Evolutionary conservation across 1,140 invertebrate genomes (phyloP), one percentile per base, ranked within the genome.

Genomic region (Araneus ventricosus): DNA sequence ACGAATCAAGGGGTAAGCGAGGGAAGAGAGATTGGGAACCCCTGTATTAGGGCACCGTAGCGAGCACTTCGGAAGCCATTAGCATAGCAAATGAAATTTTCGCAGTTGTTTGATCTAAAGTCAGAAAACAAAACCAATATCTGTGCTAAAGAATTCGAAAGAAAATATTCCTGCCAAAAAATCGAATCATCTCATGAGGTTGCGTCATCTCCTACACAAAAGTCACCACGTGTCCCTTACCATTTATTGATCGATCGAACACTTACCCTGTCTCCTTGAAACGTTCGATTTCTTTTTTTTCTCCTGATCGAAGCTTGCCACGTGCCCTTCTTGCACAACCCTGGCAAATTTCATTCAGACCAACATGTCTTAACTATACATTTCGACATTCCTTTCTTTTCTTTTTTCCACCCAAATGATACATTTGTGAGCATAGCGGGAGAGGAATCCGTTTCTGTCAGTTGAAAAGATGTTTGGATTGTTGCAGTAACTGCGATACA

Each of bases 211-310:
- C 4, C 27, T 75, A 37, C 27, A 70, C 67, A 34, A 34, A 75
- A 34, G 4, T 14, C 70, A 27, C 30, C 70, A 75, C 30, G 70
- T 75, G 34, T 37, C 63, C 34, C 3, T 34, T 30, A 34, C 14
- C 17, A 75, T 75, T 20, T 75, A 75, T 75, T 75, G 70, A 75
- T 75, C 70, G 70, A 75, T 75, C 30, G 34, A 75, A 75, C 70
- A 37, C 30, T 34, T 75, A 75, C 70, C 34, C 27, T 34, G 70
- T 75, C 70, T 75, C 70, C 70, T 75, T 75, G 34, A 75, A 30
- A 30, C 2, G 70, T 37, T 5, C 30, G 17, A 7, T 27, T 63
- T n/a, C 34, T 70, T 34, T 17, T 75, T 37, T 75, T 75, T 34
- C 10, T n/a, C 30, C 34, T 34, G 67, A 75, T 75, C 70, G 70